A percentile compares a stretch with the other conserved stretches of the same genome.
Conservation (phyloP, 1,140 invertebrate species). For the Campoletis sonorensis region DNA sequence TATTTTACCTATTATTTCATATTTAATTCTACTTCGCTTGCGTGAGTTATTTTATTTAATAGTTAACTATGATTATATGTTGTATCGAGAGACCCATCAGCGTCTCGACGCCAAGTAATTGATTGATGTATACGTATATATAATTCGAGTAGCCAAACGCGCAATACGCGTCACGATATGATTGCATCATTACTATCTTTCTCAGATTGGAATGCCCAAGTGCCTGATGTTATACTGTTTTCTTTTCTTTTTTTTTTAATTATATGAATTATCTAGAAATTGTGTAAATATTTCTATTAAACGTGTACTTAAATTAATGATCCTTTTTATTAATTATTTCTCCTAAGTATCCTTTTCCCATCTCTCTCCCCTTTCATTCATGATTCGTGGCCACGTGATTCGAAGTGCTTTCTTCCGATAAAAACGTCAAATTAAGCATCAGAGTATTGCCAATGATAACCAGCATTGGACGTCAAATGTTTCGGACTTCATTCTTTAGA, state of each 20-base stretch:
- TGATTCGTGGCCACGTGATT: no score
- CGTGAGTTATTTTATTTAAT: conserved; percentile 52
- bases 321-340: background rate
- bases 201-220: conserved; percentile 1
- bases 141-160: conserved; percentile 18
- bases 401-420: no score
- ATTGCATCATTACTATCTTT: conserved; percentile 33
- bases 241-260: conserved; percentile 36
- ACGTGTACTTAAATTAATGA: conserved; percentile 52
- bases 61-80: conserved; percentile 42
- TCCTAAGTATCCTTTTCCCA: background rate
- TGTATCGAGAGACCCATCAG: background rate
- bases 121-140: conserved; percentile 33
- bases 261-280: conserved; percentile 38
- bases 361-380: background rate
- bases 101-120: background rate
- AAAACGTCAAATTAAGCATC: no score
- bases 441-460: no score
- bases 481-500: no score
- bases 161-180: conserved; percentile 26
- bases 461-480: no score
- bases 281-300: conserved; percentile 56
- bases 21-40: conserved; percentile 50
- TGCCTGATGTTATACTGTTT: conserved; percentile 34
- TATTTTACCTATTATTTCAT: conserved; percentile 44